Evolutionary conservation across 92 coral and sea anemone genomes (phyloP).

Genomic region (Actinernus sp.): DNA sequence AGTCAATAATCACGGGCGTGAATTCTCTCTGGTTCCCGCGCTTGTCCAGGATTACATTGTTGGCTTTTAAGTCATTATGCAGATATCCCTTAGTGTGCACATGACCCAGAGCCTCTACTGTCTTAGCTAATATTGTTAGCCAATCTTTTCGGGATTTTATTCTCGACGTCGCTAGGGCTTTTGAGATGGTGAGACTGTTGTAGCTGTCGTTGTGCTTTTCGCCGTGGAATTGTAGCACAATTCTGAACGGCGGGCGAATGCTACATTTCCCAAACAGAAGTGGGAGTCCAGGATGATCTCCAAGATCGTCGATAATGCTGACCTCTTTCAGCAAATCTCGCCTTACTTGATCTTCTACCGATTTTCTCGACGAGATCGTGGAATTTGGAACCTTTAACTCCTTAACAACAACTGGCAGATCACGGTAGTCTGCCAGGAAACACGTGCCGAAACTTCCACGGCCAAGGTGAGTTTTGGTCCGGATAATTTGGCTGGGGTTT

Average conservation of each 20-base stretch:
- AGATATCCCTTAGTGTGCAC: not conserved
- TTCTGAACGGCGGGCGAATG: not conserved
- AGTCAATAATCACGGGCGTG: not conserved
- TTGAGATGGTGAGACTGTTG: no score
- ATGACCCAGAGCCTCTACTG: not conserved
- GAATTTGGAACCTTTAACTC: no score
- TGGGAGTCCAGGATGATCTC: not conserved
- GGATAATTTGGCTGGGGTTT: no score
- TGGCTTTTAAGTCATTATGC: constrained; percentile 1
- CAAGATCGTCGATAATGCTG: not conserved
- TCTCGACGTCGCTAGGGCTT: no score
- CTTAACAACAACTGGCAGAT: not conserved
- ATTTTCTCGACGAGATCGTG: not conserved
- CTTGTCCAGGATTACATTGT: not conserved
- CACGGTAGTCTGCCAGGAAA: not conserved
- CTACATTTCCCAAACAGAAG: not conserved
- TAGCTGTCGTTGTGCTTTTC: not conserved
- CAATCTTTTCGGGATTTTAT: no score
- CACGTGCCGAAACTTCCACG: no score
- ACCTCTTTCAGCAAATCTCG: not conserved
- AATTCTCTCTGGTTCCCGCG: not conserved
- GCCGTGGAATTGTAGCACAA: not conserved
- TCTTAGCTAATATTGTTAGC: not conserved
- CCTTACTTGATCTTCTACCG: not conserved
- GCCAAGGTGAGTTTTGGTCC: no score